phyloP scores from a whole-genome alignment of 2,888 invertebrate species.

The Cybosia mesomella region DNA sequence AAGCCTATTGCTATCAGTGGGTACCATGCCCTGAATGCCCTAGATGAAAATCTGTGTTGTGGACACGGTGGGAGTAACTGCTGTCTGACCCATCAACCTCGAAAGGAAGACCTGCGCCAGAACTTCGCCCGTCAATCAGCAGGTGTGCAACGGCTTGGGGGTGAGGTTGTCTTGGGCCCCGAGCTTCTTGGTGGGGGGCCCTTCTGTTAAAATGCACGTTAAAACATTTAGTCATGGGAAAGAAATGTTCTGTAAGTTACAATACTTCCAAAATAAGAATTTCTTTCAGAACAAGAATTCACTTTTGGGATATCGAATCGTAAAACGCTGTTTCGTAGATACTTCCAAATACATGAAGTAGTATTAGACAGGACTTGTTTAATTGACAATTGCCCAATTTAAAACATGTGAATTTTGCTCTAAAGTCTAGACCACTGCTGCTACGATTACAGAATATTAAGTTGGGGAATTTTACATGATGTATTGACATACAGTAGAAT shows the following conservation, averaged over 20 bases:
- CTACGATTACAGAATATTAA: not conserved
- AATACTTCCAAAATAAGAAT: not conserved
- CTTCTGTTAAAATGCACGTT: not conserved
- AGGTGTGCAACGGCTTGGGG: too few relatives aligned
- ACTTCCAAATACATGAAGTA: not conserved
- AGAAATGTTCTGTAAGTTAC: not conserved
- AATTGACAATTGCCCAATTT: not conserved
- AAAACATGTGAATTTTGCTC: not conserved
- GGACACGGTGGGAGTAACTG: too few relatives aligned
- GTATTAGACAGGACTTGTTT: not conserved
- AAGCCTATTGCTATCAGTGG: too few relatives aligned
- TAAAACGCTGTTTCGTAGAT: not conserved
- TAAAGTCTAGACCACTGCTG: not conserved
- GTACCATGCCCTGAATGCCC: too few relatives aligned
- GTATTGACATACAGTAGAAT: too few relatives aligned
- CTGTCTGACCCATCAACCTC: too few relatives aligned
- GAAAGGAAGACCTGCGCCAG: too few relatives aligned
- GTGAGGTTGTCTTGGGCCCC: too few relatives aligned
- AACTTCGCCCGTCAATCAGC: too few relatives aligned
- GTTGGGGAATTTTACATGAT: too few relatives aligned
- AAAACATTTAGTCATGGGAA: not conserved
- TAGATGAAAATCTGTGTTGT: too few relatives aligned
- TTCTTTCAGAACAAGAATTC: not conserved
- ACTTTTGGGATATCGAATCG: slow-evolving; percentile 1
- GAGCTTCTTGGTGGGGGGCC: too few relatives aligned